phyloP scores from a whole-genome alignment of 2,797 vertebrate genomes.

The Aselliscus stoliczkanus region DNA sequence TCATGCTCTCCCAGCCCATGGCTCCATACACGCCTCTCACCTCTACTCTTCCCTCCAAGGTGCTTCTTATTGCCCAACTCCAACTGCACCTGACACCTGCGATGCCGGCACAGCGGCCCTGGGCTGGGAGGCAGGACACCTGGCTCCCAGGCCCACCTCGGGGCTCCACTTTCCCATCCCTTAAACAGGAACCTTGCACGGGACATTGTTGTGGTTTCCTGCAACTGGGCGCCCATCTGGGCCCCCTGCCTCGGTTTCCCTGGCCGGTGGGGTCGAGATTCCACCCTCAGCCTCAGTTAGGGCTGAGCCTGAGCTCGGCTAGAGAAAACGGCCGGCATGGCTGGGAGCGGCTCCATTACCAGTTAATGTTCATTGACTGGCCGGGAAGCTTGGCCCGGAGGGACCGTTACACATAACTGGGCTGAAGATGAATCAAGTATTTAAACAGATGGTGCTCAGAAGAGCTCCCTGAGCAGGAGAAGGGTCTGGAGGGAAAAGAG shows the following conservation, averaged over 20 bases:
- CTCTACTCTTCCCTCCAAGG: neutral
- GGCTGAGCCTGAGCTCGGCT: neutral
- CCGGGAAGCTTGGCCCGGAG: neutral
- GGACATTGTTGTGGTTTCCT: neutral
- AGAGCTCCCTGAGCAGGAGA: neutral
- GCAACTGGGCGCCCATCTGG: neutral
- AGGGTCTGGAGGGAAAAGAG: neutral
- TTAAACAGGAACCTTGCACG: neutral
- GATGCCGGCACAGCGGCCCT: neutral
- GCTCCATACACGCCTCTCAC: neutral
- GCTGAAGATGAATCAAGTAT: constrained; percentile 33
- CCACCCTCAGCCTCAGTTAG: neutral
- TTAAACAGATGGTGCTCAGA: constrained; percentile 40
- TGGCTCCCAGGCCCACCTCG: neutral
- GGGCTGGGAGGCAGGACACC: neutral
- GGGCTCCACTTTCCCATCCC: neutral
- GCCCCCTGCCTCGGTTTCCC: neutral
- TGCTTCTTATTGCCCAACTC: neutral
- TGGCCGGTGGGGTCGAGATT: neutral
- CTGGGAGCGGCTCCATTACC: neutral
- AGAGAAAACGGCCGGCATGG: neutral
- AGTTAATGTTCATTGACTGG: neutral
- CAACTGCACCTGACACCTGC: neutral
- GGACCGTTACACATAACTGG: constrained; percentile 47
- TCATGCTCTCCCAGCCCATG: neutral